A percentile compares a stretch with the other conserved stretches of the same genome.
phyloP scores from a whole-genome alignment of 35 echinoderm and acorn worm genomes.

The Lytechinus variegatus region DNA sequence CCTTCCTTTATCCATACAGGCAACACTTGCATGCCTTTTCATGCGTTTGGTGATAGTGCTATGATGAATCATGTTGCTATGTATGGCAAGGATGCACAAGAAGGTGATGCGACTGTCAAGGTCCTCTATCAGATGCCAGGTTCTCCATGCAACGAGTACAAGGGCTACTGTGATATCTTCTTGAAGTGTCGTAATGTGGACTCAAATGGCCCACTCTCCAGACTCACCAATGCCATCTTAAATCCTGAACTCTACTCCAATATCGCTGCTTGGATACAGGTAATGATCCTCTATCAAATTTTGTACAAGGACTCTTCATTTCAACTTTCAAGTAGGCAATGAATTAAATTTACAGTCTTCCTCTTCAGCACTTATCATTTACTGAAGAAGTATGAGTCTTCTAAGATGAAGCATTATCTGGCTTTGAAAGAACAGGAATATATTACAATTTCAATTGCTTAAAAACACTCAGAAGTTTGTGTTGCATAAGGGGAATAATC shows the following conservation, averaged over 20 bases:
- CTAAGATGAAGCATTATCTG: no score
- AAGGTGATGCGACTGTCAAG: not conserved
- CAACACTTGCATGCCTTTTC: constrained; percentile 65
- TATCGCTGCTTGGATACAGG: constrained; percentile 90
- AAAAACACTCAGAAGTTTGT: no score
- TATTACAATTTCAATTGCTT: no score
- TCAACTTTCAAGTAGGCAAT: no score
- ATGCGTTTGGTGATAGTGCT: constrained; percentile 13
- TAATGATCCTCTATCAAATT: not conserved
- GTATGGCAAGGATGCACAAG: constrained; percentile 57
- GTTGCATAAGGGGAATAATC: no score
- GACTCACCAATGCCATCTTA: constrained; percentile 83
- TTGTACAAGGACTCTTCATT: no score
- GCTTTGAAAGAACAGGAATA: no score
- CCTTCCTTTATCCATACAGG: not conserved
- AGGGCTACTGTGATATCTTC: constrained; percentile 97
- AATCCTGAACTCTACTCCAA: constrained; percentile 90
- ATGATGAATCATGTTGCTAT: constrained; percentile 56
- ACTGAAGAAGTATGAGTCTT: no score
- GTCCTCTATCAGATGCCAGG: constrained; percentile 81
- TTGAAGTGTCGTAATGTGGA: constrained; percentile 92
- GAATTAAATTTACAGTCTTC: not conserved
- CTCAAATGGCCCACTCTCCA: constrained; percentile 87
- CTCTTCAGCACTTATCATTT: no score
- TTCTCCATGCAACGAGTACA: constrained; percentile 81